Evolutionary conservation across 2,113 vertebrate species (phyloP).

Genomic region (Scophthalmus maximus): DNA sequence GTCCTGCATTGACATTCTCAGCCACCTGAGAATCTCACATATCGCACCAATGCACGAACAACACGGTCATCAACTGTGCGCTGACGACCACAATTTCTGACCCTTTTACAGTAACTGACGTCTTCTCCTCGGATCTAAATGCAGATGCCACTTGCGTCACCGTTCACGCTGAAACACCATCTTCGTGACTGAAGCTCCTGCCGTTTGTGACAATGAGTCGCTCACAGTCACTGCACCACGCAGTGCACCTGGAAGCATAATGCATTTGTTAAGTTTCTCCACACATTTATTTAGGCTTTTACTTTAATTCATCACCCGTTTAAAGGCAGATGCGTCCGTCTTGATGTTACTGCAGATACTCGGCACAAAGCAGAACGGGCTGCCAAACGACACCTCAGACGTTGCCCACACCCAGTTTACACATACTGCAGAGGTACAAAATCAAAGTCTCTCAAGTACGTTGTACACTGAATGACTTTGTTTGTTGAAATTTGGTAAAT

Average conservation of each 20-base stretch:
- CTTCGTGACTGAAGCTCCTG: no score
- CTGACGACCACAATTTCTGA: not conserved
- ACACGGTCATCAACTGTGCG: not conserved
- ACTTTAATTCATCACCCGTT: not conserved
- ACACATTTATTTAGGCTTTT: no score
- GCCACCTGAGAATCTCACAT: not conserved
- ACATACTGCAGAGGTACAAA: conserved; percentile 25
- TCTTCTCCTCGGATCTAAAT: not conserved
- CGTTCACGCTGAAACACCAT: not conserved
- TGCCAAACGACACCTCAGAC: conserved; percentile 34
- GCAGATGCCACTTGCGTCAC: not conserved
- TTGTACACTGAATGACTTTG: not conserved
- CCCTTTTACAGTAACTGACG: not conserved
- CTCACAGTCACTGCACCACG: no score
- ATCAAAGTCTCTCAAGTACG: not conserved
- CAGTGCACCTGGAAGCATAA: no score
- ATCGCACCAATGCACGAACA: not conserved
- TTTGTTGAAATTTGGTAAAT: not conserved
- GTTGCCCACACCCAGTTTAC: conserved; percentile 54
- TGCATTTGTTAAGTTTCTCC: not conserved
- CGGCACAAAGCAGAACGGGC: conserved; percentile 4
- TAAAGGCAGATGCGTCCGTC: no score
- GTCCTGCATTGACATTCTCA: not conserved
- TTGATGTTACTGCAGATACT: conserved; percentile 17
- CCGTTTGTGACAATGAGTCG: no score